phyloP scores from a whole-genome alignment of 2,797 vertebrate genomes.

The Eutrigla gurnardus region DNA sequence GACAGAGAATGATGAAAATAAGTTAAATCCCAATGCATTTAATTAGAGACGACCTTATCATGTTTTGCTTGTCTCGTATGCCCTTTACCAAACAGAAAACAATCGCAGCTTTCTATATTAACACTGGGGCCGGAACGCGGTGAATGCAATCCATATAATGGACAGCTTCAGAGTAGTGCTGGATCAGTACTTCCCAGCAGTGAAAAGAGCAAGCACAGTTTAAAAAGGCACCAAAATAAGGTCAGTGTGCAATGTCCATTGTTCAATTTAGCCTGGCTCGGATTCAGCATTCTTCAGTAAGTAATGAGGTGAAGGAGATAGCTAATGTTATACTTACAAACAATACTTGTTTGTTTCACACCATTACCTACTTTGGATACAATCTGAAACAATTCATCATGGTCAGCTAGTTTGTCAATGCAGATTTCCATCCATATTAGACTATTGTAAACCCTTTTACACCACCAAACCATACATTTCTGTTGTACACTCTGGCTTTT shows the following conservation, averaged over 20 bases:
- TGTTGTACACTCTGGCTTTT: background rate
- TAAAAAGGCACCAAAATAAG: background rate
- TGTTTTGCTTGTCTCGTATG: constrained; percentile 1
- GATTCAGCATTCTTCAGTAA: constrained; percentile 7
- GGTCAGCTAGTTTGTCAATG: background rate
- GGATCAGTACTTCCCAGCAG: background rate
- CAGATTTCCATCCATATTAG: background rate
- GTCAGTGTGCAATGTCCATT: background rate
- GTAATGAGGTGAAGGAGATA: background rate
- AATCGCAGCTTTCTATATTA: background rate
- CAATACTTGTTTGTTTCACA: background rate
- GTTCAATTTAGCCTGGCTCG: constrained; percentile 7
- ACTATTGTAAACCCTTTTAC: no score
- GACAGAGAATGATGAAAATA: background rate
- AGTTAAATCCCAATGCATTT: background rate
- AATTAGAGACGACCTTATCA: background rate
- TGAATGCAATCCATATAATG: constrained; percentile 1
- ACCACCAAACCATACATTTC: background rate
- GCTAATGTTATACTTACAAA: background rate
- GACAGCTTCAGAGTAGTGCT: background rate
- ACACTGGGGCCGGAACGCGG: background rate
- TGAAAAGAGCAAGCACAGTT: background rate
- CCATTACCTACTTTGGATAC: background rate
- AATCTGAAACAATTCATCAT: background rate
- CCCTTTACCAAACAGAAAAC: constrained; percentile 10